A percentile compares a stretch with the other conserved stretches of the same genome.
phyloP scores from a whole-genome alignment of 2,113 vertebrate genomes.

The Forbesichthys papilliferus region DNA sequence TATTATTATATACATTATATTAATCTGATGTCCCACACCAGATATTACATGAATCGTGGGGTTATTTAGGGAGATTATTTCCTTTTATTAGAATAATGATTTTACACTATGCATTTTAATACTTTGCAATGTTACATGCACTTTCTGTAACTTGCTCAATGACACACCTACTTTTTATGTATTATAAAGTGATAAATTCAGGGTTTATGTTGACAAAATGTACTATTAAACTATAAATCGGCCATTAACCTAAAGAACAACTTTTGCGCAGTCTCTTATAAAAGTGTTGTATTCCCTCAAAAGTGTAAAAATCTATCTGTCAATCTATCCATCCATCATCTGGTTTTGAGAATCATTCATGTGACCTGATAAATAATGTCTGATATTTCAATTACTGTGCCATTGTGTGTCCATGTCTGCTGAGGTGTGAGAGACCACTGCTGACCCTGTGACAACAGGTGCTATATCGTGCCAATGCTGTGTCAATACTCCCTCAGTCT shows the following conservation, averaged over 20 bases:
- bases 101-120: not conserved
- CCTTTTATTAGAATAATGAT: slow-evolving; percentile 28
- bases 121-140: too few species aligned
- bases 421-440: slow-evolving; percentile 13
- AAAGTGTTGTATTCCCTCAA: not conserved
- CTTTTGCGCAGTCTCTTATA: not conserved
- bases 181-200: too few species aligned
- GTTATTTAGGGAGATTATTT: slow-evolving; percentile 54
- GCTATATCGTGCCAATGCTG: not conserved
- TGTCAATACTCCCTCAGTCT: slow-evolving; percentile 29
- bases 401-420: slow-evolving; percentile 2
- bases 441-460: not conserved
- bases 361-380: not conserved
- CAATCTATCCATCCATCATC: not conserved
- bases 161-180: too few species aligned
- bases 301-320: not conserved
- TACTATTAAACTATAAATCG: slow-evolving; percentile 5
- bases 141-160: too few species aligned
- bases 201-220: not conserved
- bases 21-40: too few species aligned
- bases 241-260: not conserved
- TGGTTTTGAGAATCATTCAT: not conserved
- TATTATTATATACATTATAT: too few species aligned
- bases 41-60: slow-evolving; percentile 3
- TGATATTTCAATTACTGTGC: not conserved